Conservation (phyloP, 2,113 vertebrate species). For the Hypanus sabinus region DNA sequence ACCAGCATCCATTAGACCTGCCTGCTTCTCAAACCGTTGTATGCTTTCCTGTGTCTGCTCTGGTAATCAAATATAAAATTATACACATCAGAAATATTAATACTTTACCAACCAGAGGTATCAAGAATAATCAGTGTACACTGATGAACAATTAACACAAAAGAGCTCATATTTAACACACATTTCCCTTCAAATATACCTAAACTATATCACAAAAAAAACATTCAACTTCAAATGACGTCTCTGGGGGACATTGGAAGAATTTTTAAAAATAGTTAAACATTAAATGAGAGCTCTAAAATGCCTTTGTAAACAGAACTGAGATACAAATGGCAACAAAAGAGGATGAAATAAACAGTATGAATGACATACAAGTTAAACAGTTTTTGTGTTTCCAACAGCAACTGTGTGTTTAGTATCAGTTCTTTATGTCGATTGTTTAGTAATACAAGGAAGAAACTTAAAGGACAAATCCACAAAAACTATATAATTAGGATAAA, state of each 20-base stretch:
- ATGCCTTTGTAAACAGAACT: background rate
- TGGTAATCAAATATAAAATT: slow-evolving; percentile 46
- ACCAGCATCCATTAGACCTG: slow-evolving; percentile 78
- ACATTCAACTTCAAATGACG: background rate
- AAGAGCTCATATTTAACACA: background rate
- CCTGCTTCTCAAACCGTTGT: slow-evolving; percentile 83
- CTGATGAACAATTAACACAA: background rate
- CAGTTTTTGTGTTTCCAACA: no score
- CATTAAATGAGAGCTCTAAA: background rate
- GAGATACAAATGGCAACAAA: no score
- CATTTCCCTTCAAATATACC: background rate
- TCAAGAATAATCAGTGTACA: background rate
- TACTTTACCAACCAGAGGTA: background rate
- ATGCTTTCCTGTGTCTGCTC: slow-evolving; percentile 87
- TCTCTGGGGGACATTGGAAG: background rate
- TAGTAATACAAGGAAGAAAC: no score
- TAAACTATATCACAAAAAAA: background rate
- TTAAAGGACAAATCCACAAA: no score
- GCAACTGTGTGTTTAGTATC: no score
- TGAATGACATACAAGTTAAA: no score
- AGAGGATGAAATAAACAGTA: no score
- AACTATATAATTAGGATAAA: no score
- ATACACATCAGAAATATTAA: background rate
- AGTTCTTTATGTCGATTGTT: no score
- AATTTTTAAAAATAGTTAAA: background rate